A percentile compares a stretch with the other conserved stretches of the same genome.
phyloP scores from a whole-genome alignment of 2,797 vertebrate species.

The Acanthopagrus latus region DNA sequence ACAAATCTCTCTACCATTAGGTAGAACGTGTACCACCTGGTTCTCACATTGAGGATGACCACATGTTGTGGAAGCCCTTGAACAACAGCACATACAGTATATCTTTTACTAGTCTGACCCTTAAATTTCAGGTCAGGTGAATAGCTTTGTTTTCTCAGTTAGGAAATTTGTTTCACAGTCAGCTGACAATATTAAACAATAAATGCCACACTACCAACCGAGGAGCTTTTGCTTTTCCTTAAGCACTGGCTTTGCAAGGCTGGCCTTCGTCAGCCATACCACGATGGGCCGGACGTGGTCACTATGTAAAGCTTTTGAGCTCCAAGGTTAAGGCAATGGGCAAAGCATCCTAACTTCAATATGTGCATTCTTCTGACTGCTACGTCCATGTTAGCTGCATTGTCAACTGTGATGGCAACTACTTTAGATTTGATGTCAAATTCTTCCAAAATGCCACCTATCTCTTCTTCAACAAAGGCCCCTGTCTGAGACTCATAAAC shows the following conservation, averaged over 20 bases:
- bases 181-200: background rate
- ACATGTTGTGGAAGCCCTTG: background rate
- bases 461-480: background rate
- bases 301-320: background rate
- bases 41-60: background rate
- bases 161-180: too few species aligned
- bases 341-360: background rate
- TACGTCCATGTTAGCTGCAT: background rate
- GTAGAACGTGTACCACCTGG: background rate
- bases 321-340: background rate
- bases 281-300: background rate
- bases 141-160: background rate
- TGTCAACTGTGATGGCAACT: background rate
- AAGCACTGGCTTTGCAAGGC: background rate
- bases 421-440: background rate
- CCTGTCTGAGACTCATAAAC: background rate
- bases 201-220: background rate
- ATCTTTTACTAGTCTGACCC: too few species aligned
- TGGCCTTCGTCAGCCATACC: background rate
- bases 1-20: background rate
- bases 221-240: background rate
- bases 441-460: background rate
- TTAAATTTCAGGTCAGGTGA: background rate
- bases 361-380: background rate
- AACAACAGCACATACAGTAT: background rate